These are phyloP conservation scores for Pungitius pungitius DNA, from an alignment of 2,113 vertebrate species.

Conservation along the genomic window DNA sequence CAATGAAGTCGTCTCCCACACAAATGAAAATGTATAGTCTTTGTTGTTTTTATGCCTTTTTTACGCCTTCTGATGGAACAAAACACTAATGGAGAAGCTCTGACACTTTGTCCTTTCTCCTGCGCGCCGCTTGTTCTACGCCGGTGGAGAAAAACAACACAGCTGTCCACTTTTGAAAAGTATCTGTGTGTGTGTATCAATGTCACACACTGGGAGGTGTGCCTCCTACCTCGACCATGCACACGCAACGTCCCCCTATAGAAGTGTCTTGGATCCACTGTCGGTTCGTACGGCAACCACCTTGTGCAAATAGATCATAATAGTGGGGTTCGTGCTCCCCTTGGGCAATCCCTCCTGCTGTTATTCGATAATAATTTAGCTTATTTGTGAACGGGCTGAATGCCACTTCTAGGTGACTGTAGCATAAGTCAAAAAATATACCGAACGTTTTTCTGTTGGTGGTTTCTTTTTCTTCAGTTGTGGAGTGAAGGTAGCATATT, in stretches of 20 bases:
- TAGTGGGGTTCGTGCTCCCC: slow-evolving; percentile 31
- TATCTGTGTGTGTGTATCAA: slow-evolving; percentile 18
- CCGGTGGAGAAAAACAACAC: slow-evolving; percentile 1
- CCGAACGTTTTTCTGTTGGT: neutral
- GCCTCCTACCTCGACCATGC: slow-evolving; percentile 19
- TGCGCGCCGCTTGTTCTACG: slow-evolving; percentile 12
- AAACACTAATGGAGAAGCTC: slow-evolving; percentile 23
- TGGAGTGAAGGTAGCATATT: neutral
- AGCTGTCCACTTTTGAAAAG: slow-evolving; percentile 45
- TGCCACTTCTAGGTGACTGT: neutral
- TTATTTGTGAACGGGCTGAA: slow-evolving; percentile 2
- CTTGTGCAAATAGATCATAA: slow-evolving; percentile 40
- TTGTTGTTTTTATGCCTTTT: slow-evolving; percentile 22
- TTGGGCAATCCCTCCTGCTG: slow-evolving; percentile 33
- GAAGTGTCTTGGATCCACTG: neutral
- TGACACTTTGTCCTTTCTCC: slow-evolving; percentile 62
- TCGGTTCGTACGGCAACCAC: slow-evolving; percentile 8
- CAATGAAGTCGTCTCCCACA: neutral
- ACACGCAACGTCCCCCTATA: slow-evolving; percentile 10
- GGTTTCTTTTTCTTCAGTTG: neutral
- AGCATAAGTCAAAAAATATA: neutral
- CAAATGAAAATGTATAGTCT: slow-evolving; percentile 15
- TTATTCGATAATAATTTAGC: neutral
- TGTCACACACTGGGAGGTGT: slow-evolving; percentile 33
- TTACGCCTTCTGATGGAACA: neutral